Evolutionary conservation across 2,888 invertebrate species (phyloP), one percentile per base, ranked within the genome.

Genomic region (Ornithoptera priamus): DNA sequence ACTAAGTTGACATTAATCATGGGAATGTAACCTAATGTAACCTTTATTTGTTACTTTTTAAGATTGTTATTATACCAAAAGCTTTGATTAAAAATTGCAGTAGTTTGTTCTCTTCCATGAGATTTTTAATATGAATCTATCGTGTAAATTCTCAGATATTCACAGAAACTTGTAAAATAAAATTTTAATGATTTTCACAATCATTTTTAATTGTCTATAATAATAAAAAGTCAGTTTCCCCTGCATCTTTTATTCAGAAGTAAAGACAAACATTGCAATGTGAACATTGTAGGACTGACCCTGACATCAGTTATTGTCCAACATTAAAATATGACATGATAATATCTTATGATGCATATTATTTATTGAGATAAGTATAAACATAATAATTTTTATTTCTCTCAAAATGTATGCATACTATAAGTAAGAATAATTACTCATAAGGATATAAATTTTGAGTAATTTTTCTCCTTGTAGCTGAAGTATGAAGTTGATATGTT

Each of bases 1-100:
- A 79, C 67, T 67, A 64, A 62, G 67, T 58, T 59, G 10, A 22
- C 66, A 58, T 67, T 50, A 69, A 62, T 42, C 30, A 70, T 63
- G 53, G 66, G 53, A 67, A 66, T 70, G 39, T 63, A 58, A 70
- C 66, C 63, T 67, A 67, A 66, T 70, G 39, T 63, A 58, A 70
- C 66, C 63, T 67, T 70, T 70, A 63, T 53, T 22, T 57, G 2
- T 62, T 18, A 20, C 46, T 65, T n/a, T 17, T 15, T 57, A 59
- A 66, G 66, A 59, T 59, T 65, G 56, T 57, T 70, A 62, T 59
- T 67, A 22, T 10, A 58, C 12, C 12, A 58, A 58, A 58, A 58
- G 4, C 5, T 58, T 20, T 57, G 57, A 57, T 57, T 7, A 20
- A 58, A 4, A 53, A 53, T 53, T 53, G 53, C 53, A 53, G 53